phyloP scores from a whole-genome alignment of 2,888 invertebrate genomes.

The Thumatha senex region DNA sequence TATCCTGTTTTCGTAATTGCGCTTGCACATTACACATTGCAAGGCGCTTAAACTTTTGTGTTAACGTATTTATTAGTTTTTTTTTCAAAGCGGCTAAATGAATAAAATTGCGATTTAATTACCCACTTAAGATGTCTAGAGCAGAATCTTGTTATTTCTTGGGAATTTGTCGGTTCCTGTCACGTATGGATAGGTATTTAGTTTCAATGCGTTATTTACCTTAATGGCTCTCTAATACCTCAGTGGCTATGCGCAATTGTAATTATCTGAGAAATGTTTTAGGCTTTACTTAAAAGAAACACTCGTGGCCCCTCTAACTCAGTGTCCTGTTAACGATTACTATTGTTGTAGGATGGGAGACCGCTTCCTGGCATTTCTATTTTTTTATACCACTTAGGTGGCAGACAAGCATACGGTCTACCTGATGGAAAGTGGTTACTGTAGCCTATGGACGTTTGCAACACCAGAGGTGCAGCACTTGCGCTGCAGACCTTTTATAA shows the following conservation, averaged over 20 bases:
- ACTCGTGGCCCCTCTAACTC: no score
- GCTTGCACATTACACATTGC: constrained; percentile 4
- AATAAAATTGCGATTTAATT: constrained; percentile 21
- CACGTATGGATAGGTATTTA: constrained; percentile 13
- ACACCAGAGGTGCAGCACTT: no score
- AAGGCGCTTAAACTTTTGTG: neutral
- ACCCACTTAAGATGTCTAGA: constrained; percentile 26
- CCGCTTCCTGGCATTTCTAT: no score
- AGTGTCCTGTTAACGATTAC: no score
- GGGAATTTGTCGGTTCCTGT: constrained; percentile 25
- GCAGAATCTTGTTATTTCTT: constrained; percentile 26
- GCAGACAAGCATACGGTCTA: no score
- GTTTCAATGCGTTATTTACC: neutral
- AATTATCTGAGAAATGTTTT: neutral
- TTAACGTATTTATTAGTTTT: constrained; percentile 3
- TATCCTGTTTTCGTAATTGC: neutral
- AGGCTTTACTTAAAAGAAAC: neutral
- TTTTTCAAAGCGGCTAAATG: constrained; percentile 18
- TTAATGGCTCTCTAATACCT: neutral
- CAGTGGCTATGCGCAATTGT: neutral
- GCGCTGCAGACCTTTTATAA: no score
- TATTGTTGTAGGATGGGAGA: no score
- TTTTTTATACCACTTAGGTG: no score
- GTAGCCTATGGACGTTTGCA: no score
- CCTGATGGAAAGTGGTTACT: no score